Base-by-base conservation (phyloP, 2,113 vertebrate genomes). In the Telmatochromis sp. region DNA sequence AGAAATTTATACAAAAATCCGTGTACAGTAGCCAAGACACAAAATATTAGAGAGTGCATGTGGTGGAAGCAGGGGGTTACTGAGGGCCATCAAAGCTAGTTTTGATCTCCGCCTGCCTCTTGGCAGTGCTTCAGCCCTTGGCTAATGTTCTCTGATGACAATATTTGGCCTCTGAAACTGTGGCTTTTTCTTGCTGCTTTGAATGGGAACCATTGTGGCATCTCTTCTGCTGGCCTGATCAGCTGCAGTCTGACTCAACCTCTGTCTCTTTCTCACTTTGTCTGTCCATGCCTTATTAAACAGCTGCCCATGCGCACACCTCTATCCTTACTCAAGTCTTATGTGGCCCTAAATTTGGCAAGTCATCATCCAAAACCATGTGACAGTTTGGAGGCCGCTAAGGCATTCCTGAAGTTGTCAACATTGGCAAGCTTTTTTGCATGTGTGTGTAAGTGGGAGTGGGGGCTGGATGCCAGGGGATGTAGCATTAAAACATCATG, bases 141-240 rank as follows among this genome's bases (percentile, higher is more conserved):
- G 86, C 91, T 89, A 87, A 92, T 89, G 90, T 90, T 93, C 93
- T 92, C 90, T 73, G 89, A 89, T 94, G 92, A 95, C 95, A 95
- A 93, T 92, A 92, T 95, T 95, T 93, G 93, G 92, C 92, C 86
- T 90, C 90, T 85, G 81, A 90, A 82, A 88, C 89, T 90, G 90
- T 82, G 84, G 90, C 86, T 83, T 89, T 82, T 89, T 91, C 91
- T 89, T 84, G 90, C 87, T 15, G 83, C 90, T 89, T 93, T 96
- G 92, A 96, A 96, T 94, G 89, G 91, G 51, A 89, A 70, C 93
- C 89, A 94, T 96, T 96, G 96, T 96, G 87, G 89, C 87, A 33
- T 87, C 88, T 89, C 65, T 80, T 93, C 84, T 79, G 79, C 70
- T 6, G 82, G 89, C 51, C 85, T 15, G 94, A 91, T 96, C 95